A percentile compares a stretch with the other conserved stretches of the same genome.
phyloP scores from a whole-genome alignment of 2,797 vertebrate species.

The Psittacula derbiana region DNA sequence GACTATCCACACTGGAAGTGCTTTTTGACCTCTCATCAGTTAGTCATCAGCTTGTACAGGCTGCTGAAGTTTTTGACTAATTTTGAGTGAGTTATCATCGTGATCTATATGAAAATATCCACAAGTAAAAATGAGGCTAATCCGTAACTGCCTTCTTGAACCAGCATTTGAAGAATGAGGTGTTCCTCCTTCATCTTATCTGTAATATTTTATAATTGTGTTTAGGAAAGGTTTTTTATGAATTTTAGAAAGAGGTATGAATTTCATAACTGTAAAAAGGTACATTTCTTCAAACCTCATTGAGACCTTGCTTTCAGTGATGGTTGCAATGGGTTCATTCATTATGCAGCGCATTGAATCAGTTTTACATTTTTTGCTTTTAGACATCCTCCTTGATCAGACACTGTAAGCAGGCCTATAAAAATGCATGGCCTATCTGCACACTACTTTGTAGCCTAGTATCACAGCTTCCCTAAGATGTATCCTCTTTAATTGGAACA shows the following conservation, averaged over 20 bases:
- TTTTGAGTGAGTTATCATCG: neutral
- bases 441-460: neutral
- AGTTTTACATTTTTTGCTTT: neutral
- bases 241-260: neutral
- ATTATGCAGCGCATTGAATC: neutral
- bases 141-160: neutral
- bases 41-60: neutral
- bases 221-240: neutral
- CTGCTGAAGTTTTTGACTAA: neutral
- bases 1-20: neutral
- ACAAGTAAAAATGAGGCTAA: neutral
- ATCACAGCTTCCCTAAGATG: conserved; percentile 6
- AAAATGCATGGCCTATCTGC: neutral
- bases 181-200: neutral
- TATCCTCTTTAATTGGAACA: conserved; percentile 8
- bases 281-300: neutral
- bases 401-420: neutral
- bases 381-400: neutral
- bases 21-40: neutral
- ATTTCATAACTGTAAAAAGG: neutral
- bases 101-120: neutral
- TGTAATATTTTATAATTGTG: neutral
- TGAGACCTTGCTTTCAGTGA: neutral
- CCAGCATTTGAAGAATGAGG: neutral
- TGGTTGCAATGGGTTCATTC: neutral